Conservation (phyloP, 2,888 invertebrate species). For the Drosophila anceps region DNA sequence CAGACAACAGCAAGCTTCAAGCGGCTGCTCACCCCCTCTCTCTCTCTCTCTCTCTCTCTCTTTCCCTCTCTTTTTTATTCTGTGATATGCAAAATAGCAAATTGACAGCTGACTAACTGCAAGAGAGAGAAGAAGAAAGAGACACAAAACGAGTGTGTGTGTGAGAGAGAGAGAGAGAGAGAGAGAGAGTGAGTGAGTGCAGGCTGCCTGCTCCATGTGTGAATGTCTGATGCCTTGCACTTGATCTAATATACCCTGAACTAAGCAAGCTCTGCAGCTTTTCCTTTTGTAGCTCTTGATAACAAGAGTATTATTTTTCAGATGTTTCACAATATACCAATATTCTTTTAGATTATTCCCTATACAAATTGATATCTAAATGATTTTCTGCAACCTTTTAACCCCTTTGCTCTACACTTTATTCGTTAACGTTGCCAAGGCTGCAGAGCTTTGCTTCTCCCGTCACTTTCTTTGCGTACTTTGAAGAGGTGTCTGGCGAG, state of each 20-base stretch:
- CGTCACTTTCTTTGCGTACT: no score
- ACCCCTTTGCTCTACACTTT: neutral
- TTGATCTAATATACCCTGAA: constrained; percentile 18
- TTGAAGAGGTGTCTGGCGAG: neutral
- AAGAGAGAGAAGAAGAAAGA: neutral
- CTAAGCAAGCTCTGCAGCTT: neutral
- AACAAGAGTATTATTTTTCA: neutral
- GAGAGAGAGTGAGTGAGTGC: neutral
- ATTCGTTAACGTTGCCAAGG: no score
- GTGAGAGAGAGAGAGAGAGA: neutral
- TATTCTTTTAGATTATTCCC: no score
- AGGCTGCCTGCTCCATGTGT: neutral
- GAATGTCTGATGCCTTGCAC: constrained; percentile 9
- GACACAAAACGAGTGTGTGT: neutral
- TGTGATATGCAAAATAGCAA: constrained; percentile 28
- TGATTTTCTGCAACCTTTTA: no score
- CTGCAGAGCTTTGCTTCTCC: no score
- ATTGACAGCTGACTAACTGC: constrained; percentile 18
- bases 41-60: neutral
- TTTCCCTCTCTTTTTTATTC: neutral
- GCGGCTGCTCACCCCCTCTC: neutral
- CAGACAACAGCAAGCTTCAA: constrained; percentile 30
- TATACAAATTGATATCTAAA: no score
- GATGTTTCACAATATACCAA: no score
- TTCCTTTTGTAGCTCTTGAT: neutral